Base-by-base conservation (phyloP, 2,113 vertebrate genomes). In the Catharus fuscescens region DNA sequence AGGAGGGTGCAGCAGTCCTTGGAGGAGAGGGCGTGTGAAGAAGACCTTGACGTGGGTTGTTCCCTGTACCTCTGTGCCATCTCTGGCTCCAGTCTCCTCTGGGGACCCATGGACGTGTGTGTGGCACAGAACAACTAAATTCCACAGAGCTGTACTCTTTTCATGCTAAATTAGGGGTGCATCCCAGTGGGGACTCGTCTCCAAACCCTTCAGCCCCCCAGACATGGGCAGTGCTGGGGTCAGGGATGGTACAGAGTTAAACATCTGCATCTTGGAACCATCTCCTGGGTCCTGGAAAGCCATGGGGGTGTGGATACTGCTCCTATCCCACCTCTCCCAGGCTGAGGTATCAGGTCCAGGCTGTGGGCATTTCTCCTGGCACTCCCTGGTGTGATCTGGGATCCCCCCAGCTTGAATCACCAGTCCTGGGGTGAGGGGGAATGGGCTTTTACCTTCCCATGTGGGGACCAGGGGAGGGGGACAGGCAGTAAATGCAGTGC, bases 221-320 rank as follows among this genome's bases (percentile, higher is more conserved):
- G 34, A 10, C 29, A 44, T 5, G 31, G 86, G 9, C 44, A 44
- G 40, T 52, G 48, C 34, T 52, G 45, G 0, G 56, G 21, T 40
- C 21, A 10, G n/a, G 29, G 14, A 12, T 42, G 25, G 10, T 3
- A 14, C 4, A 24, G 62, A 18, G 31, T 65, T 80, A 54, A 94
- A 70, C 7, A n/a, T 24, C 9, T 65, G 45, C 40, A 20, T 54
- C 66, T 60, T 24, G 66, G 54, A 42, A 42, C 32, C 50, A 6
- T 12, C 18, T 61, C 9, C 17, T 28, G 61, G 61, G 56, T 36
- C 47, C 59, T 2, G 0, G 19, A 44, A 62, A 14, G 32, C 52
- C 0, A 0, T 9, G 45, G 10, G 5, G 24, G 5, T 0, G 1
- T 64, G 57, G 66, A 57, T 45, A 1, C 5, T 44, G 67, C 38